Evolutionary conservation across 2,797 vertebrate genomes (phyloP).

Genomic region (Corythornis leucogaster): DNA sequence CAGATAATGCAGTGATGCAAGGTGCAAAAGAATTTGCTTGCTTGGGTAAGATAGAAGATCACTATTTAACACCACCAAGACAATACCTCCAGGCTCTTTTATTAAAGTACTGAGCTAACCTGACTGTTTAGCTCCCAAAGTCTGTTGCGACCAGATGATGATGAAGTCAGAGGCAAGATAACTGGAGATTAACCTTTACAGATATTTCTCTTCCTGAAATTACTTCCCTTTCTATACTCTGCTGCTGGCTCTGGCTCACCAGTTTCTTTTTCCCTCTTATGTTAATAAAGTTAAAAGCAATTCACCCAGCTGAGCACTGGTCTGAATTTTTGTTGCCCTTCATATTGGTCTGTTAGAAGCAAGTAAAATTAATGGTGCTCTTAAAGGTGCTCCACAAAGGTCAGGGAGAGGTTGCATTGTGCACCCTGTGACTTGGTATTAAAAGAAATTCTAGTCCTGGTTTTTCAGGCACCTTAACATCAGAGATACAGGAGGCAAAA

Average conservation of each 20-base stretch:
- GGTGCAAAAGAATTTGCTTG: conserved; percentile 34
- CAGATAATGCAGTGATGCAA: conserved; percentile 40
- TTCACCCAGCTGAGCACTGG: not conserved
- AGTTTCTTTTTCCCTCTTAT: conserved; percentile 29
- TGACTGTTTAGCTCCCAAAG: conserved; percentile 7
- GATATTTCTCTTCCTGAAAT: conserved; percentile 68
- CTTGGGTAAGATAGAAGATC: conserved; percentile 23
- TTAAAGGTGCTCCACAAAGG: not conserved
- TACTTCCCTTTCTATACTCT: conserved; percentile 48
- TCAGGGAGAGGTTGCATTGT: not conserved
- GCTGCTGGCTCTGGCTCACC: not conserved
- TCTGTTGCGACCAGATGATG: conserved; percentile 30
- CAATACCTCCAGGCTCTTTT: conserved; percentile 35
- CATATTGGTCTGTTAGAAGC: not conserved
- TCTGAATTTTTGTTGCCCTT: not conserved
- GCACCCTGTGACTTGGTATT: not conserved
- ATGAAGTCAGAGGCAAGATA: conserved; percentile 48
- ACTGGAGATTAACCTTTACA: conserved; percentile 49
- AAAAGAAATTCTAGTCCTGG: not conserved
- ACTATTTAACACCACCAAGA: conserved; percentile 14
- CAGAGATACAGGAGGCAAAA: not conserved
- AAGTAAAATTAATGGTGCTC: not conserved
- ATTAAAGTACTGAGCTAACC: conserved; percentile 15
- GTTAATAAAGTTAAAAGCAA: not conserved
- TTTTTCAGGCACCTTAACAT: not conserved